phyloP scores from a whole-genome alignment of 2,888 invertebrate genomes.

The Cephus runcator region DNA sequence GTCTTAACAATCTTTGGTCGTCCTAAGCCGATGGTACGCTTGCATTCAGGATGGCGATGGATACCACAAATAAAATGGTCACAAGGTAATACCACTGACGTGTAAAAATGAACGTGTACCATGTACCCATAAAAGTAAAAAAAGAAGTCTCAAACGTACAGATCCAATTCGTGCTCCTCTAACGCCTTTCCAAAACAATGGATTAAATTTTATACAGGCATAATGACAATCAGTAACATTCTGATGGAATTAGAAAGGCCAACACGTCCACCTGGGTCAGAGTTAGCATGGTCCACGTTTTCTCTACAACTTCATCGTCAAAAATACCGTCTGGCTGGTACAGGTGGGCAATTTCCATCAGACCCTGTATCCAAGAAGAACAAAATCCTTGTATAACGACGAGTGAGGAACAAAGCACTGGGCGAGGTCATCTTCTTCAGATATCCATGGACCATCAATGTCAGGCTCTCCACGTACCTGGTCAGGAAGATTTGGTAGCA shows the following conservation, averaged over 20 bases:
- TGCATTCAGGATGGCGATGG: neutral
- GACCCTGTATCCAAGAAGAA: neutral
- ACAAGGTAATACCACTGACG: neutral
- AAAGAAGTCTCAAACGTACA: neutral
- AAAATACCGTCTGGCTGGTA: slow-evolving; percentile 48
- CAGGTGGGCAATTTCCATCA: slow-evolving; percentile 40
- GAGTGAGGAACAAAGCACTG: neutral
- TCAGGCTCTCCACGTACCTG: slow-evolving; percentile 39
- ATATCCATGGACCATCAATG: neutral
- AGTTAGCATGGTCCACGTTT: slow-evolving; percentile 5
- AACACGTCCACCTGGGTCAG: neutral
- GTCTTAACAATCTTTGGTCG: neutral
- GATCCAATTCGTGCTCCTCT: neutral
- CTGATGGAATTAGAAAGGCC: slow-evolving; percentile 2
- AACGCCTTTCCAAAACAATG: neutral
- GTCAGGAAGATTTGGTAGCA: slow-evolving; percentile 73
- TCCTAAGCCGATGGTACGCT: neutral
- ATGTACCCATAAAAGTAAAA: neutral
- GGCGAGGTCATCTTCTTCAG: neutral
- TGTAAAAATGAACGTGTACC: neutral
- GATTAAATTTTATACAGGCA: neutral
- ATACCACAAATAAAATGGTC: neutral
- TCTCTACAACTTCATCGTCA: slow-evolving; percentile 16
- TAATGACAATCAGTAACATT: neutral
- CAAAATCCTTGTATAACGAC: neutral